phyloP scores from a whole-genome alignment of 2,113 vertebrate species.

The Gymnocephalus cernua region DNA sequence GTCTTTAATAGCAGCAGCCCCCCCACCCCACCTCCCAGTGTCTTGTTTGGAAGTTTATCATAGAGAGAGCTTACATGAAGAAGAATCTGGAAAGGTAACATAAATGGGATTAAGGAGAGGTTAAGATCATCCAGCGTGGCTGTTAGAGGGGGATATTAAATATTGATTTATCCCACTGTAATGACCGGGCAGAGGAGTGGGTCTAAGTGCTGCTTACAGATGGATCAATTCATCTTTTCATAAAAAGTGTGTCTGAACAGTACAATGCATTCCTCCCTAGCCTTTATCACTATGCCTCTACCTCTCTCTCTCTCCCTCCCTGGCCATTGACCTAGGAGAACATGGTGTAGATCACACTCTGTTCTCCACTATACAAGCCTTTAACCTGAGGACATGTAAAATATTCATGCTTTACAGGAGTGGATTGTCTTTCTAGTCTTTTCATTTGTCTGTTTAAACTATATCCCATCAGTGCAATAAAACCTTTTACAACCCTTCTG shows the following conservation, averaged over 20 bases:
- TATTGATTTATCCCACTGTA: slow-evolving; percentile 91
- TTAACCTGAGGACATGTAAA: slow-evolving; percentile 80
- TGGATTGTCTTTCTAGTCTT: slow-evolving; percentile 65
- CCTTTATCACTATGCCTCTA: slow-evolving; percentile 62
- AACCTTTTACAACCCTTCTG: slow-evolving; percentile 80
- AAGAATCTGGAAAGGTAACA: slow-evolving; percentile 90
- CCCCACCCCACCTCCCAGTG: slow-evolving; percentile 63
- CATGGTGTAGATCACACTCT: slow-evolving; percentile 50
- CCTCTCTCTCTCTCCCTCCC: slow-evolving; percentile 11
- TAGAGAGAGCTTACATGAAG: slow-evolving; percentile 82
- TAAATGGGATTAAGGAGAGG: slow-evolving; percentile 93
- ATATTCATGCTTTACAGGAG: slow-evolving; percentile 81
- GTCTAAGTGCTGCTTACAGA: slow-evolving; percentile 89
- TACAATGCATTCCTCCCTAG: slow-evolving; percentile 79
- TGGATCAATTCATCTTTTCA: slow-evolving; percentile 90
- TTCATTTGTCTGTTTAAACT: slow-evolving; percentile 81
- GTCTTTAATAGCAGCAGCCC: slow-evolving; percentile 83
- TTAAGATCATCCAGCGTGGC: slow-evolving; percentile 89
- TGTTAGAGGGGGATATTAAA: slow-evolving; percentile 91
- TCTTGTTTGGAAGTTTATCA: slow-evolving; percentile 89
- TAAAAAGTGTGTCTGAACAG: slow-evolving; percentile 84
- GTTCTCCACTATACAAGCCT: slow-evolving; percentile 64
- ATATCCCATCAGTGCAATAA: slow-evolving; percentile 79
- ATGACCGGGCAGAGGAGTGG: slow-evolving; percentile 86
- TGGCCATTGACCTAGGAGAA: slow-evolving; percentile 60